Evolutionary conservation across 2,113 vertebrate species (phyloP).

Genomic region (Amphiprion ocellaris): DNA sequence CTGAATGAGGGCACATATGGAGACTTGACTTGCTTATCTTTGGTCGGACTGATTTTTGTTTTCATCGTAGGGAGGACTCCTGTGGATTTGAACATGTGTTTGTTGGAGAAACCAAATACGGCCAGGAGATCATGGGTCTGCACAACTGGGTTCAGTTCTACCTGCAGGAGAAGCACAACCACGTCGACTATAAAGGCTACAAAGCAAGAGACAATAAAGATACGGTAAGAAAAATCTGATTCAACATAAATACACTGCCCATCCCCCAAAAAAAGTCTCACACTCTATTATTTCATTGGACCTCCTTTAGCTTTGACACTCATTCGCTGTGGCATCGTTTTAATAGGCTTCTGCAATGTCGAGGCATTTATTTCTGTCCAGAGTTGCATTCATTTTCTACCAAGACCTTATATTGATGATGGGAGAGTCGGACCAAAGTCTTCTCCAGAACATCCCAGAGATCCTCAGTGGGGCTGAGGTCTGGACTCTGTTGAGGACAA

Average conservation of each 20-base stretch:
- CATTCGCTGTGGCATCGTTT: no score
- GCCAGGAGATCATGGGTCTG: constrained; percentile 86
- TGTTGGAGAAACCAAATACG: constrained; percentile 88
- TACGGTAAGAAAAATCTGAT: constrained; percentile 74
- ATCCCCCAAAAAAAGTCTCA: no score
- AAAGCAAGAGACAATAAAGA: constrained; percentile 82
- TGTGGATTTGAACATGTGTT: constrained; percentile 93
- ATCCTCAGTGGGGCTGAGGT: no score
- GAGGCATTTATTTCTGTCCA: no score
- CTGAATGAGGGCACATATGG: not conserved
- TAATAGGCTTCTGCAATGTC: no score
- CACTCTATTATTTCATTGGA: no score
- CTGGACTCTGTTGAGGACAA: no score
- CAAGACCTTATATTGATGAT: no score
- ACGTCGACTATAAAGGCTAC: constrained; percentile 90
- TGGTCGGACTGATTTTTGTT: constrained; percentile 2
- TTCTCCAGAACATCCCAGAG: no score
- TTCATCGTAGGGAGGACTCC: constrained; percentile 84
- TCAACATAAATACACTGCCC: not conserved
- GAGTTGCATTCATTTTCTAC: no score
- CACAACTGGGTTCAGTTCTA: constrained; percentile 94
- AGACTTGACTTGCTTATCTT: not conserved
- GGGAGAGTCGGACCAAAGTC: no score
- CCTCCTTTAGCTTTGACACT: no score
- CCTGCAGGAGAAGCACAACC: constrained; percentile 87